Base-by-base conservation (phyloP, 53 echinoderm and acorn worm genomes). In the Arbacia lixula region DNA sequence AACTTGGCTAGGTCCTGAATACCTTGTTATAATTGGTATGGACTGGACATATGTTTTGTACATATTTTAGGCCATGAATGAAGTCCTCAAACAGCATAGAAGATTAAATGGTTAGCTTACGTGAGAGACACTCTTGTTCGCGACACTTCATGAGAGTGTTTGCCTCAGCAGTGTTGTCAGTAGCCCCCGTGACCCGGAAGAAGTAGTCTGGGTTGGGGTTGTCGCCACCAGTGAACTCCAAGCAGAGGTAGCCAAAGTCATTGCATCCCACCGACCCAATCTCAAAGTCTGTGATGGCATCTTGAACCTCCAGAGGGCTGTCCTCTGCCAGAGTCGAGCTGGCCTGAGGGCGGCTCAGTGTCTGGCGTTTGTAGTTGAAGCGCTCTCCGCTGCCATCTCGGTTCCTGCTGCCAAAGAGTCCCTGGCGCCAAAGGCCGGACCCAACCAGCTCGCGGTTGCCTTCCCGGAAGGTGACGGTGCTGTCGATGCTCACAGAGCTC, bases 191-290 rank as follows among this genome's bases (percentile, higher is more conserved):
- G 5, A 89, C 87, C 40, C 87, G 66, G 85, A 95, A 95, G 41
- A 72, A 55, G 78, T 72, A 95, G 35, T 93, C 93, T 16, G 96
- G 96, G 51, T 89, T 72, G 4, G 96, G 89, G 32, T 71, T 73
- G 68, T 91, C 89, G 41, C 96, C 96, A 35, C 87, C 91, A 64
- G 96, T 93, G 60, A 95, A 95, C 66, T 95, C 96, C 12, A 92
- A 80, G 64, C 96, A 95, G 36, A 95, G 35, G 78, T 93, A 93
- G 9, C 72, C 81, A 27, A 74, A 62, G 12, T 76, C 88, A 11
- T 87, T 88, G 41, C 96, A 95, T 33, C 96, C 96, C 5, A 95
- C 75, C 1, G 91, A 84, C n/a, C 96, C 96, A 1, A 95, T 86
- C 67, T 95, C 93, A 85, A 95, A 95, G 54, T 89, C 64, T 11